phyloP scores from a whole-genome alignment of 1,140 invertebrate genomes.

The Augochlora pura region DNA sequence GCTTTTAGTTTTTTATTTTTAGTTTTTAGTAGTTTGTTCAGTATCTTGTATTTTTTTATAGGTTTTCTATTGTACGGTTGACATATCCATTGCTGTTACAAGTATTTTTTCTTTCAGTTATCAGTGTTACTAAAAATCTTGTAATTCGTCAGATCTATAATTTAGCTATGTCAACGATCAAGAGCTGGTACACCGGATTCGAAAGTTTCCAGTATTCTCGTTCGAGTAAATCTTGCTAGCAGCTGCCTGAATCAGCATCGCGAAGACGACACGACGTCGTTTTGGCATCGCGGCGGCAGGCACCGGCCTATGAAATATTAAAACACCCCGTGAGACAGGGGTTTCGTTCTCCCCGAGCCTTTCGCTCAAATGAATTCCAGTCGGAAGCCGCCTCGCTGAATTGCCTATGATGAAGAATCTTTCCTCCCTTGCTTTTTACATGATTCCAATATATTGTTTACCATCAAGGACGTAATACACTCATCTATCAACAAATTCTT shows the following conservation, averaged over 20 bases:
- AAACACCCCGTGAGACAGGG: constrained; percentile 41
- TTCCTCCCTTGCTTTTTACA: not conserved
- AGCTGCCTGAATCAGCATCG: constrained; percentile 24
- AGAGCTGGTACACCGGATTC: no score
- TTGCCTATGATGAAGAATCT: not conserved
- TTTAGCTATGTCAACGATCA: no score
- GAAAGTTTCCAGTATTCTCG: not conserved
- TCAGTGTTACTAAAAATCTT: not conserved
- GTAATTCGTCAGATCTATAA: not conserved
- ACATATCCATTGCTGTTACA: no score
- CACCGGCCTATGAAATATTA: constrained; percentile 43
- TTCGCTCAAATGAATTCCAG: constrained; percentile 35
- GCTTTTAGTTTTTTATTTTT: no score
- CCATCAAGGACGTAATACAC: not conserved
- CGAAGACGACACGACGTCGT: constrained; percentile 40
- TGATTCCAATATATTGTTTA: not conserved
- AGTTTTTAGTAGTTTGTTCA: no score
- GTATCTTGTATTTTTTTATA: no score
- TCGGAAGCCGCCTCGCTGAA: not conserved
- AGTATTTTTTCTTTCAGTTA: no score
- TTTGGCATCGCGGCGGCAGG: constrained; percentile 30
- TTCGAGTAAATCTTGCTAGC: not conserved
- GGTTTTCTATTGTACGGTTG: no score
- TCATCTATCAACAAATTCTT: no score
- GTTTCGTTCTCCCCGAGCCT: constrained; percentile 24